phyloP scores from a whole-genome alignment of 2,888 invertebrate genomes.

The Drosophila birchii region DNA sequence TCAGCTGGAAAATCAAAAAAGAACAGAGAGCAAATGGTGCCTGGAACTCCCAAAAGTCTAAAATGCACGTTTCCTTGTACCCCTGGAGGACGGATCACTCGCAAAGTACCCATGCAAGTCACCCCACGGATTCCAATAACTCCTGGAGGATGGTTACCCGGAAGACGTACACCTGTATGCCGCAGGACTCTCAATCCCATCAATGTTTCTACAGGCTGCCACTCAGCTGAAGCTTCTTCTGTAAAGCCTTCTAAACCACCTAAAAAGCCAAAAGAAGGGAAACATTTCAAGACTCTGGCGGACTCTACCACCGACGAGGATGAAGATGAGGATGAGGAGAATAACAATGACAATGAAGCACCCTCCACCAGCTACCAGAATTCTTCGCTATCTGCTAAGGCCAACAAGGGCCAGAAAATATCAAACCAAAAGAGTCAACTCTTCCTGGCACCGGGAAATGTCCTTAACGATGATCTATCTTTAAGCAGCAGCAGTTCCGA shows the following conservation, averaged over 20 bases:
- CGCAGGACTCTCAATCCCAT: not conserved
- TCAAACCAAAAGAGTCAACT: rapidly evolving
- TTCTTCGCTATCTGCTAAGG: too few relatives aligned
- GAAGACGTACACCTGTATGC: not conserved
- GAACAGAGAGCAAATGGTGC: not conserved
- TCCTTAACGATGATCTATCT: not conserved
- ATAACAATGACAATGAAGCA: too few relatives aligned
- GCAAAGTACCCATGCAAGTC: not conserved
- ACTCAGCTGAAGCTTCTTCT: not conserved
- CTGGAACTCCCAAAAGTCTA: not conserved
- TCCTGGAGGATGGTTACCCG: not conserved
- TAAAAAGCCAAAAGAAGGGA: not conserved
- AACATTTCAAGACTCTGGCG: not conserved
- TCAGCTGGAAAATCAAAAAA: not conserved
- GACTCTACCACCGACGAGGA: not conserved
- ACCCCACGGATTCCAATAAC: not conserved
- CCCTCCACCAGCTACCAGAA: not conserved
- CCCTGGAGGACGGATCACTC: not conserved
- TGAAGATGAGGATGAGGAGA: rapidly evolving
- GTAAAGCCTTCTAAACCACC: not conserved
- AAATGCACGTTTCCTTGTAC: not conserved
- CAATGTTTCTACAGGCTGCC: too few relatives aligned
- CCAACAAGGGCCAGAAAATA: not conserved
- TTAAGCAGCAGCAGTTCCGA: not conserved
- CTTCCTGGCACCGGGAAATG: not conserved